Conservation (phyloP, 2,888 invertebrate species). For the Erebia aethiops region DNA sequence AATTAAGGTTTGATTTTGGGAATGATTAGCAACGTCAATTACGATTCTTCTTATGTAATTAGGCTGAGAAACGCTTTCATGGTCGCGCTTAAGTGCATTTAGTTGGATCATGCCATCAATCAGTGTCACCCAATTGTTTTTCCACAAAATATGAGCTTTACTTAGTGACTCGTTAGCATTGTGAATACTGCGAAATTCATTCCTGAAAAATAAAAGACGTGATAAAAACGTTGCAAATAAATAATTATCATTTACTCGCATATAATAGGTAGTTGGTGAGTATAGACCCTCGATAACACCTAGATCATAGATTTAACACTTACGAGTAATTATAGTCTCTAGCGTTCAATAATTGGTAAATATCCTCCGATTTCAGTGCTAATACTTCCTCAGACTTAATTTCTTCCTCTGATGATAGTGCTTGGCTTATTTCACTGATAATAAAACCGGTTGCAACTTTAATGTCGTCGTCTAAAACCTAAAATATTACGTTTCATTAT, state of each 20-base stretch:
- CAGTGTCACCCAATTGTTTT: conserved; percentile 90
- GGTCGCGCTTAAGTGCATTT: conserved; percentile 83
- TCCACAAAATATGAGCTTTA: conserved; percentile 81
- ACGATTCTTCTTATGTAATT: conserved; percentile 59
- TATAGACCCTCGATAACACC: not conserved
- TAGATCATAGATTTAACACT: conserved; percentile 19
- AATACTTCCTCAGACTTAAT: conserved; percentile 23
- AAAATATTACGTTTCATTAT: not conserved
- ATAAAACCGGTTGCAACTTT: conserved; percentile 52
- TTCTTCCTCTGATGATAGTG: not conserved
- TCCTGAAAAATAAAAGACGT: conserved; percentile 39
- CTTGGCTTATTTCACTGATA: conserved; percentile 1
- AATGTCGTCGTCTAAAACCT: conserved; percentile 52
- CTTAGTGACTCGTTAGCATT: conserved; percentile 49
- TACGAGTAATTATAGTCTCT: conserved; percentile 53
- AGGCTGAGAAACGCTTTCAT: conserved; percentile 85
- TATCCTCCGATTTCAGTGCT: conserved; percentile 46
- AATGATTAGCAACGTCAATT: conserved; percentile 52
- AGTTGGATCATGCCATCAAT: conserved; percentile 93
- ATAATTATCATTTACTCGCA: not conserved
- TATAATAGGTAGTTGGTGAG: not conserved
- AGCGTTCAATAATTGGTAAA: conserved; percentile 51
- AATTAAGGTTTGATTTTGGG: conserved; percentile 3
- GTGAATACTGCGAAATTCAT: conserved; percentile 55
- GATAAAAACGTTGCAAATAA: not conserved